Evolutionary conservation across 2,113 vertebrate species (phyloP), one percentile per base, ranked within the genome.

Genomic region (Etia nguti): DNA sequence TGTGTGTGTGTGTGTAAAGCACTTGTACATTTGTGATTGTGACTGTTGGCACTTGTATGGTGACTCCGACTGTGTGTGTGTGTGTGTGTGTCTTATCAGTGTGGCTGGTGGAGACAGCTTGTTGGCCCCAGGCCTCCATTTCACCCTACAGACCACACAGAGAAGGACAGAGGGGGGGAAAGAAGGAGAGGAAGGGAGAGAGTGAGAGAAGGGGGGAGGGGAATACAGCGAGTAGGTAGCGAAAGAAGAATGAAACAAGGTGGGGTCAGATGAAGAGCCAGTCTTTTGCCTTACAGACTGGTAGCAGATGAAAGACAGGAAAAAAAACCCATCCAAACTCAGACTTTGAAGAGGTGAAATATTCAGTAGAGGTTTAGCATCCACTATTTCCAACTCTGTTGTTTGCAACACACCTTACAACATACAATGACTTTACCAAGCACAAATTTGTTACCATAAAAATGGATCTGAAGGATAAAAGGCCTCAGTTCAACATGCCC

Each of bases 41-140:
- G 88, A 83, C 79, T 88, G 86, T 88, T 86, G 81, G 79, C 84
- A 73, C 62, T 84, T 86, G 79, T 83, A 62, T 88, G 62, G 86
- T 46, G 77, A 85, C 55, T 85, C 31, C 79, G 56, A 11, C 18
- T 70, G 24, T 80, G 59, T 77, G 46, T 81, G 8, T 79, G 65
- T 84, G 81, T 73, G 86, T 77, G 70, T 73, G 81, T 79, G 81
- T 68, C 90, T 95, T 94, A 95, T 95, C 94, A 92, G 94, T 89
- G 91, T 86, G 18, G 92, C 92, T 90, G 82, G 84, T 92, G 90
- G 85, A 94, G 92, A 92, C 93, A 94, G 92, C 89, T 91, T 93
- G 94, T 91, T 94, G 92, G 92, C 94, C 92, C 79, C 83, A 36
- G 94, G 94, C 90, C 85, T 93, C 89, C 82, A 92, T 93, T 93